Conservation (phyloP, 2,113 vertebrate genomes). For the Anarhynchus alexandrinus region DNA sequence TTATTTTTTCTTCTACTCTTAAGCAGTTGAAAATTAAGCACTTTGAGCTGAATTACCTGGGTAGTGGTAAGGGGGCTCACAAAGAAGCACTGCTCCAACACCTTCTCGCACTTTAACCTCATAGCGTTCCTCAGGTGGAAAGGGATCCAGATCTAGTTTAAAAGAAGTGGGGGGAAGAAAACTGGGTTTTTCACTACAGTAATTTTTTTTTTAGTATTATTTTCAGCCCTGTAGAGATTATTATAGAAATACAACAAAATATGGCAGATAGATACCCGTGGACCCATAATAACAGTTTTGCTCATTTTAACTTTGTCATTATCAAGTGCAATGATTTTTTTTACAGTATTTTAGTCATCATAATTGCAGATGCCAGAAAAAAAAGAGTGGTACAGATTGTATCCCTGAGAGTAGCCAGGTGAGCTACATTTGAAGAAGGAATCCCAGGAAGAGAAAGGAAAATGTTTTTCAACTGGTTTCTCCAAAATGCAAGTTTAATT, state of each 20-base stretch:
- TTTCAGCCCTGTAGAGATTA: background rate
- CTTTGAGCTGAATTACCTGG: constrained; percentile 80
- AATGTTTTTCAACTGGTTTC: background rate
- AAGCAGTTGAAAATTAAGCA: background rate
- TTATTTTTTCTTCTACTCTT: background rate
- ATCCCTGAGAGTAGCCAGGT: background rate
- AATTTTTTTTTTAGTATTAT: background rate
- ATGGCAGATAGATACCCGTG: background rate
- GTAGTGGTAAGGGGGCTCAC: constrained; percentile 87
- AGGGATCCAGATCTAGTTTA: constrained; percentile 88
- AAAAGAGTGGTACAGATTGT: background rate
- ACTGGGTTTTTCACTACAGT: rapidly evolving
- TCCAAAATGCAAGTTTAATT: background rate
- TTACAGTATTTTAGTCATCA: background rate
- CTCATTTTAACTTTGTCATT: background rate
- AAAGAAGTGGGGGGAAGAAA: background rate
- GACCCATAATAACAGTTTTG: background rate
- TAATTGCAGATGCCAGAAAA: background rate
- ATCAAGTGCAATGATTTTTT: background rate
- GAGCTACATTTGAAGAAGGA: background rate
- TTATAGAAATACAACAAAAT: background rate
- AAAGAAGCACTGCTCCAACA: constrained; percentile 91
- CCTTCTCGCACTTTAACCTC: constrained; percentile 89
- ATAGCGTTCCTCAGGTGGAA: constrained; percentile 89
- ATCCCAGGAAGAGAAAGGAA: background rate